Evolutionary conservation across 2,888 invertebrate genomes (phyloP).

Genomic region (Xestia xanthographa): DNA sequence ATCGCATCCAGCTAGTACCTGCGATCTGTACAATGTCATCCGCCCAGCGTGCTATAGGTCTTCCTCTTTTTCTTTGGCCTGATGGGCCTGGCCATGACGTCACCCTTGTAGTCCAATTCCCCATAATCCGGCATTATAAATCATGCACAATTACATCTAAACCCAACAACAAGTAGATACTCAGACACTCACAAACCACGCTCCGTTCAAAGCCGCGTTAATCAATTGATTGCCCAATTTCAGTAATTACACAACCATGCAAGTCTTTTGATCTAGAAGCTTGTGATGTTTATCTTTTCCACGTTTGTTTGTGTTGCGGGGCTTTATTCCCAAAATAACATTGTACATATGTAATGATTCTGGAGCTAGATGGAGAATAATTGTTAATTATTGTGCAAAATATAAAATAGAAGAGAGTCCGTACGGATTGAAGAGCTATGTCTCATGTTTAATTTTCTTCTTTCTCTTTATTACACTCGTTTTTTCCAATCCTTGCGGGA

Average conservation of each 20-base stretch:
- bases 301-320: not conserved
- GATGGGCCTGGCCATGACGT: no score
- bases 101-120: no score
- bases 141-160: conserved; percentile 18
- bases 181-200: no score
- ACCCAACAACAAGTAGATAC: conserved; percentile 33
- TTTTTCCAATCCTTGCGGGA: not conserved
- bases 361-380: not conserved
- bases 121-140: no score
- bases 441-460: not conserved
- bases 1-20: no score
- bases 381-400: not conserved
- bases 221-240: conserved; percentile 59
- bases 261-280: conserved; percentile 46
- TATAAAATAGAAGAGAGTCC: not conserved
- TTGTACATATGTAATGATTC: conserved; percentile 5
- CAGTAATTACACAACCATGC: conserved; percentile 48
- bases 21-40: no score
- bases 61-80: no score
- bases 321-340: conserved; percentile 4
- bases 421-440: not conserved
- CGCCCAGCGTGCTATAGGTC: no score
- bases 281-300: conserved; percentile 41
- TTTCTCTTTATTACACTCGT: no score
- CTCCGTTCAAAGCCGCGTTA: conserved; percentile 45